Evolutionary conservation across 1,140 invertebrate species (phyloP).

Genomic region (Theocolax elegans): DNA sequence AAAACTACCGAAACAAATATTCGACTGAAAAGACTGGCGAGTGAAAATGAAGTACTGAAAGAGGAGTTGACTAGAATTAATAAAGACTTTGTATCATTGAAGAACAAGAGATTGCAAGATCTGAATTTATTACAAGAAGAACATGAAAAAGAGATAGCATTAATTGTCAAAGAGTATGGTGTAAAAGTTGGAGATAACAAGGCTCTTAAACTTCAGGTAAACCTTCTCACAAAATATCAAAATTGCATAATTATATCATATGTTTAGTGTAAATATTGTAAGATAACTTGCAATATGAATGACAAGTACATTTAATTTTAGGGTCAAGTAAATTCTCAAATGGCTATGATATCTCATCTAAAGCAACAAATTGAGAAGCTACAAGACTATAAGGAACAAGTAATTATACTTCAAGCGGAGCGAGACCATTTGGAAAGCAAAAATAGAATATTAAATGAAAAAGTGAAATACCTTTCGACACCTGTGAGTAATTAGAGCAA

Average conservation of each 20-base stretch:
- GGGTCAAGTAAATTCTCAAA: constrained; percentile 67
- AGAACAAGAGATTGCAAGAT: constrained; percentile 81
- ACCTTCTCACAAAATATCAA: too few species aligned
- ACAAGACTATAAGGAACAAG: constrained; percentile 68
- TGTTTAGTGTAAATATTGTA: too few species aligned
- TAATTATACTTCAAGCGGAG: constrained; percentile 69
- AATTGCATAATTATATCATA: too few species aligned
- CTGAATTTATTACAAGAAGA: constrained; percentile 81
- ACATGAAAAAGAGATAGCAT: constrained; percentile 78
- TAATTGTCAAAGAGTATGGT: constrained; percentile 64
- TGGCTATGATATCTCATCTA: constrained; percentile 69
- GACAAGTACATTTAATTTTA: too few species aligned
- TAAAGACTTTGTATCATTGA: constrained; percentile 75
- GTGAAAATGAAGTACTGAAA: constrained; percentile 71
- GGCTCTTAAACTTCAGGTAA: constrained; percentile 64
- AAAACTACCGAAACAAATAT: constrained; percentile 65
- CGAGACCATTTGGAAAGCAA: constrained; percentile 70
- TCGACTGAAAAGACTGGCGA: constrained; percentile 64
- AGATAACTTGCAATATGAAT: too few species aligned
- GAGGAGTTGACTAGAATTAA: constrained; percentile 73
- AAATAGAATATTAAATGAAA: constrained; percentile 63
- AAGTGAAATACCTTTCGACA: constrained; percentile 63
- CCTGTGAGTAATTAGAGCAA: constrained; percentile 60
- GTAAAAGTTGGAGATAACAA: constrained; percentile 62
- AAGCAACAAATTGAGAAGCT: constrained; percentile 67